phyloP scores from a whole-genome alignment of 2,888 invertebrate species.

The Orchesella flavescens region DNA sequence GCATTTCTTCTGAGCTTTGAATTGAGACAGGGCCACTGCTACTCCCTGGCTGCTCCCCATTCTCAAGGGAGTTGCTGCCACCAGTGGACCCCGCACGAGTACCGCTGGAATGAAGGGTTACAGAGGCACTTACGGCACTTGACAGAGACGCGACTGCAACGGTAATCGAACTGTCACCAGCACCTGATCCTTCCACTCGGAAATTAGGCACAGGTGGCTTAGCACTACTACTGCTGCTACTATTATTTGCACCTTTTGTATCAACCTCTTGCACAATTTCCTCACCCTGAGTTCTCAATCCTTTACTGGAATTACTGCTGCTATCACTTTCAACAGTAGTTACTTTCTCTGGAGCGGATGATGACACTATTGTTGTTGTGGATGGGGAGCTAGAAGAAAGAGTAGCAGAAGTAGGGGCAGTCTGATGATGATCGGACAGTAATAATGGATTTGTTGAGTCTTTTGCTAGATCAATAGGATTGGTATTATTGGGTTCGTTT shows the following conservation, averaged over 20 bases:
- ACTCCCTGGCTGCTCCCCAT: conserved; percentile 62
- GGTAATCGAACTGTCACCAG: conserved; percentile 71
- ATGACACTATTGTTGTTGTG: conserved; percentile 8
- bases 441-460: conserved; percentile 42
- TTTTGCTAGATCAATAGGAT: conserved; percentile 48
- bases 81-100: conserved; percentile 41
- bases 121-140: conserved; percentile 60
- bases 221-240: conserved; percentile 8
- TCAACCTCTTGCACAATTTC: conserved; percentile 15
- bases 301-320: neutral
- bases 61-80: conserved; percentile 57
- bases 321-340: conserved; percentile 4
- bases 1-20: conserved; percentile 71
- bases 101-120: conserved; percentile 48
- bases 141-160: conserved; percentile 62
- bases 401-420: neutral
- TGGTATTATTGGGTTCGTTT: neutral
- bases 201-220: conserved; percentile 70
- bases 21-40: conserved; percentile 67
- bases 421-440: neutral
- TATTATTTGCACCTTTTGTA: conserved; percentile 44
- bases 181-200: conserved; percentile 69
- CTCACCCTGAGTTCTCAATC: neutral
- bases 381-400: neutral
- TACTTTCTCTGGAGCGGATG: neutral